A percentile compares a stretch with the other conserved stretches of the same genome.
Evolutionary conservation across 2,113 vertebrate genomes (phyloP).

Genomic region (Rhinolophus sinicus): DNA sequence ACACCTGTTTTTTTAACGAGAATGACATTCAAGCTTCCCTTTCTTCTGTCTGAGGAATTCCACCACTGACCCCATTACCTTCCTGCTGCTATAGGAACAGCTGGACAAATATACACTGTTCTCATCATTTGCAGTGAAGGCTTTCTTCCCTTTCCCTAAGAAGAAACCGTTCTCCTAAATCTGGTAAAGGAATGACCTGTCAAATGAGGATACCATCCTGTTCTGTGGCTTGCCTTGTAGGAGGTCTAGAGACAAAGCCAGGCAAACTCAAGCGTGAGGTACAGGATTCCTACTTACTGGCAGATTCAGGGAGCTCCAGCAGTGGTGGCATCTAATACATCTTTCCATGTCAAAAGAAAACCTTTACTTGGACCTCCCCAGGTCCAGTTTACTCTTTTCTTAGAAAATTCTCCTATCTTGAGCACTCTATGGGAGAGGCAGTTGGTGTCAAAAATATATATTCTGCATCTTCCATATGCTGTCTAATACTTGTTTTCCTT

Average conservation of each 20-base stretch:
- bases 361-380: neutral
- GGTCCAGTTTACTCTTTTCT: neutral
- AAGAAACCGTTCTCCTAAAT: slow-evolving; percentile 30
- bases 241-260: neutral
- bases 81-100: slow-evolving; percentile 61
- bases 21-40: slow-evolving; percentile 30
- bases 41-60: slow-evolving; percentile 68
- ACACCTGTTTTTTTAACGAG: slow-evolving; percentile 48
- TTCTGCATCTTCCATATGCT: neutral
- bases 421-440: neutral
- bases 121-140: neutral
- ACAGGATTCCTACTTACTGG: neutral
- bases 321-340: neutral
- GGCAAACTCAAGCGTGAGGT: neutral
- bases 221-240: neutral
- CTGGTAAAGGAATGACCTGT: neutral
- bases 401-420: neutral
- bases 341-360: neutral
- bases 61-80: slow-evolving; percentile 52
- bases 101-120: slow-evolving; percentile 37
- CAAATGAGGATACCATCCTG: neutral
- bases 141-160: slow-evolving; percentile 19
- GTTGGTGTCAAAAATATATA: neutral
- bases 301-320: neutral
- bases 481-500: slow-evolving; percentile 34